phyloP scores from a whole-genome alignment of 2,113 vertebrate species.

The Paradisaea rubra region DNA sequence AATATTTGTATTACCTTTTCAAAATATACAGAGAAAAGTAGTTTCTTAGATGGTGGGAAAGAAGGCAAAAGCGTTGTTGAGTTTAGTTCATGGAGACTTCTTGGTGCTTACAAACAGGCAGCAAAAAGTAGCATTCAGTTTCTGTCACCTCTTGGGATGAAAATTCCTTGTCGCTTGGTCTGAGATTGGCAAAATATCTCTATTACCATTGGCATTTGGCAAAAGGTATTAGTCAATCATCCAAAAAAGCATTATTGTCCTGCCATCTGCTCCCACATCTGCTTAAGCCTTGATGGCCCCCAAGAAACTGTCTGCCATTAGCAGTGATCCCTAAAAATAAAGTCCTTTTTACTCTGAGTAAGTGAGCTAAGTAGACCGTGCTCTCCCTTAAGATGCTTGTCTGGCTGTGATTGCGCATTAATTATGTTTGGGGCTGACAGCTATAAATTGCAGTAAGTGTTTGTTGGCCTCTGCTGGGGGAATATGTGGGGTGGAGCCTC shows the following conservation, averaged over 20 bases:
- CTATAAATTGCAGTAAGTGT: not conserved
- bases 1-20: slow-evolving; percentile 54
- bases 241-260: slow-evolving; percentile 57
- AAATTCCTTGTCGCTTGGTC: not conserved
- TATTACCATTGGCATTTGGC: slow-evolving; percentile 51
- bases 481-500: not conserved
- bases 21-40: not conserved
- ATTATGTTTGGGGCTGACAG: slow-evolving; percentile 2
- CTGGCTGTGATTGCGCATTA: not conserved
- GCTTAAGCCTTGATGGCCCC: slow-evolving; percentile 14
- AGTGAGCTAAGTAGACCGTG: not conserved
- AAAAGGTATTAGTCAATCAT: slow-evolving; percentile 53
- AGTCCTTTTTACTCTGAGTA: not conserved
- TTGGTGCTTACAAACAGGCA: not conserved
- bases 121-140: not conserved
- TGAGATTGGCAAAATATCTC: slow-evolving; percentile 43
- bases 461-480: not conserved
- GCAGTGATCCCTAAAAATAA: slow-evolving; percentile 19
- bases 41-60: not conserved
- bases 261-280: slow-evolving; percentile 64
- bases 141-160: not conserved
- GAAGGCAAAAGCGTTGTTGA: not conserved
- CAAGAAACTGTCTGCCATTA: slow-evolving; percentile 35
- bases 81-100: not conserved
- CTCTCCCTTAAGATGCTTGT: not conserved